phyloP scores from a whole-genome alignment of 2,113 vertebrate genomes.

The Chionodraco myersi region DNA sequence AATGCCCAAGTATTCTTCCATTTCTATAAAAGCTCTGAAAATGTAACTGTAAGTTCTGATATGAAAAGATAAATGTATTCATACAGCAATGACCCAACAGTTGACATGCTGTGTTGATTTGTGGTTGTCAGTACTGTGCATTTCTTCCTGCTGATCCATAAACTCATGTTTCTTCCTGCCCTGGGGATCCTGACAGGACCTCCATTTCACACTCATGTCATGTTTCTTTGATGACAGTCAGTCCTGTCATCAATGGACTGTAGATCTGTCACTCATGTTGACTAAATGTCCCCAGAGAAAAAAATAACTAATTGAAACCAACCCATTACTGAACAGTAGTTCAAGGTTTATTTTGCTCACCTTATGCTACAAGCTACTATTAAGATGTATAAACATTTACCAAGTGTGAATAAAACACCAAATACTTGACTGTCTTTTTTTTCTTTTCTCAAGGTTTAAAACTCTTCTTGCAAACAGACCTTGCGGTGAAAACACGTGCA shows the following conservation, averaged over 20 bases:
- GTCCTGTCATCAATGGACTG: slow-evolving; percentile 5
- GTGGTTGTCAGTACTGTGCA: neutral
- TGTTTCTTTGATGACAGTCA: slow-evolving; percentile 17
- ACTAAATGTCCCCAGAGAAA: slow-evolving; percentile 3
- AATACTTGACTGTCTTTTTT: slow-evolving; percentile 5
- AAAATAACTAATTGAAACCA: neutral
- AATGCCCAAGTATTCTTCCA: neutral
- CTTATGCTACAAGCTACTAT: neutral
- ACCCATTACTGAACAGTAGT: neutral
- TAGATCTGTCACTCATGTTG: slow-evolving; percentile 1
- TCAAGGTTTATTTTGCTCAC: neutral
- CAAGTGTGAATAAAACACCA: no score
- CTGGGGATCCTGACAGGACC: slow-evolving; percentile 2
- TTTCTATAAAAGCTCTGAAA: neutral
- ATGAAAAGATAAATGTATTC: neutral
- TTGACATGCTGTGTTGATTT: neutral
- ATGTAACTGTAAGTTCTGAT: neutral
- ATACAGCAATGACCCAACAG: neutral
- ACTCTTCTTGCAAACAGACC: slow-evolving; percentile 93
- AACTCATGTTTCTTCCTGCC: neutral
- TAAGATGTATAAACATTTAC: no score
- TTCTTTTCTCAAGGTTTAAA: slow-evolving; percentile 88
- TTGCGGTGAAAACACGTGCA: slow-evolving; percentile 92
- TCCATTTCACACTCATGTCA: slow-evolving; percentile 11
- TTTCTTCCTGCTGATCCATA: neutral